Base-by-base conservation (phyloP, 2,113 vertebrate genomes). In the Anser cygnoides region DNA sequence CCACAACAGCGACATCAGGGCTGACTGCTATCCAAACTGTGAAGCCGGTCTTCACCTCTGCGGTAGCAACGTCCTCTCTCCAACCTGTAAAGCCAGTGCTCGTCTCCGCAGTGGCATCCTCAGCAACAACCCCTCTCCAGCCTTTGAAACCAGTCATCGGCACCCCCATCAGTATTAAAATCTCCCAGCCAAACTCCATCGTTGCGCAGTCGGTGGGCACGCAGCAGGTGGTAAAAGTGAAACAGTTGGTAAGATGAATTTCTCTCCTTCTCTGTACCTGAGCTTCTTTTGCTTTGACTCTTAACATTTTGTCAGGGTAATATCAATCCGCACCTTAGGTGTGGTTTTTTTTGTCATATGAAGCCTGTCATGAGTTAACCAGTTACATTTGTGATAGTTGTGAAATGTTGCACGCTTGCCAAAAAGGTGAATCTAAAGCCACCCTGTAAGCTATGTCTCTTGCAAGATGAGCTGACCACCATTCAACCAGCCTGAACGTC, bases 221-320 rank as follows among this genome's bases (percentile, higher is more conserved):
- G 61, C 97, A 97, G 62, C 97, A 98, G 67, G 84, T 96, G 65
- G 87, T 97, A 65, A 98, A 95, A 91, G 96, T 96, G 70, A 97
- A 98, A 71, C 98, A 98, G 58, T 94, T 98, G 98, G 99, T 99
- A 98, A 98, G 98, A 55, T 15, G 5, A 62, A 33, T 92, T 88
- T 91, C 39, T 89, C 20, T 63, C 22, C 61, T 82, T 52, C 77
- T 62, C n/a, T 57, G 6, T 52, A 22, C 33, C 28, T 0, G 0
- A 5, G 3, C 25, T 72, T 37, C 59, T 72, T 75, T 88, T 43
- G 11, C 10, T 54, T 67, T 39, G 58, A 18, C 35, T 85, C 63
- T 65, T 61, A 28, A 13, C 1, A 0, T 54, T 83, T 86, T 33
- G 5, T 50, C 10, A 84, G 54, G 52, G 84, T 41, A 10, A 44